These are phyloP conservation scores for Melieria picta DNA, from an alignment of 2,888 invertebrate species.

Conservation along the genomic window DNA sequence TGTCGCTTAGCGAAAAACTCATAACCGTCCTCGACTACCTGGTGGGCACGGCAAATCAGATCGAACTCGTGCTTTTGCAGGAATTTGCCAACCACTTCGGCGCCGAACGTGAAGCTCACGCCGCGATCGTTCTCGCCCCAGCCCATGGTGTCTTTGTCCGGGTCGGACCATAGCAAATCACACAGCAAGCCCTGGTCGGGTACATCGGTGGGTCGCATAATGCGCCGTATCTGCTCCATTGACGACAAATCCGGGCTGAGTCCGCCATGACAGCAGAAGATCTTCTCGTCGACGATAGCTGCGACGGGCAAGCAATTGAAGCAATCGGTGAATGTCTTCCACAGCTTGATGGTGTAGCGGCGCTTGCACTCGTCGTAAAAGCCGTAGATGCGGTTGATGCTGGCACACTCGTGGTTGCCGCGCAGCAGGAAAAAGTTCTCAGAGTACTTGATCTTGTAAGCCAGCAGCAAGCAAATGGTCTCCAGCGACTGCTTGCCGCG, in stretches of 20 bases:
- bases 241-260: slow-evolving; percentile 91
- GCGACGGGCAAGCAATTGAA: slow-evolving; percentile 99
- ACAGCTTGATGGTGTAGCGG: slow-evolving; percentile 97
- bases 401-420: slow-evolving; percentile 98
- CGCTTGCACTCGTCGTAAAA: slow-evolving; percentile 98
- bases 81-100: slow-evolving; percentile 98
- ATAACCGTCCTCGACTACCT: slow-evolving; percentile 99
- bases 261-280: slow-evolving; percentile 85
- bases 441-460: slow-evolving; percentile 99
- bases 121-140: slow-evolving; percentile 99
- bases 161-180: slow-evolving; percentile 97
- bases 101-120: slow-evolving; percentile 99
- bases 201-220: slow-evolving; percentile 98
- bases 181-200: slow-evolving; percentile 97
- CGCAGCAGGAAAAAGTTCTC: slow-evolving; percentile 97
- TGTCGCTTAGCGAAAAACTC: slow-evolving; percentile 98
- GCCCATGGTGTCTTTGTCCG: slow-evolving; percentile 97
- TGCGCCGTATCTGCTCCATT: slow-evolving; percentile 98
- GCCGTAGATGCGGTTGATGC: slow-evolving; percentile 97
- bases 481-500: slow-evolving; percentile 98
- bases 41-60: slow-evolving; percentile 99
- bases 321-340: slow-evolving; percentile 99
- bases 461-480: slow-evolving; percentile 95
- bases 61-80: slow-evolving; percentile 99
- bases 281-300: slow-evolving; percentile 85